Conservation (phyloP, 2,797 vertebrate genomes). For the Anolis apletophallus region DNA sequence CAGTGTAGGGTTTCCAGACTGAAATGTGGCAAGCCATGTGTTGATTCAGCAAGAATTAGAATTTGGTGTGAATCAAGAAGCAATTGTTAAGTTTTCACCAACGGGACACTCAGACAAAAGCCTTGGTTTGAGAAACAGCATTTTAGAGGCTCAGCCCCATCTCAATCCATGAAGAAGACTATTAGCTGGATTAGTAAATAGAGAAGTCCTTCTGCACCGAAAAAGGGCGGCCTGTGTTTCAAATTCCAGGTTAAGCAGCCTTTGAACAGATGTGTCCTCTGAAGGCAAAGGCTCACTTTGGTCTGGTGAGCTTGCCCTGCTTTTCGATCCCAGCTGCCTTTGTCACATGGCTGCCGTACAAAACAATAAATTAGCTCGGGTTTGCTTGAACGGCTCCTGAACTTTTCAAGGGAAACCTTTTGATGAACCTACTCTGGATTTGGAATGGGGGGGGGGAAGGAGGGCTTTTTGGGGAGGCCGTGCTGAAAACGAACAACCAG, state of each 20-base stretch:
- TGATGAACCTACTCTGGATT: constrained; percentile 52
- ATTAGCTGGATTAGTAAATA: not conserved
- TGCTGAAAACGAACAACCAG: constrained; percentile 54
- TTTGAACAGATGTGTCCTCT: rapidly evolving
- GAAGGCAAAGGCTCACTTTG: constrained; percentile 27
- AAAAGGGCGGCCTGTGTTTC: not conserved
- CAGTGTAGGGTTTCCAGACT: too few species aligned
- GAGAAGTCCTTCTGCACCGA: not conserved
- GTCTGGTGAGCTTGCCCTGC: rapidly evolving
- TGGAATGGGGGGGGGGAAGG: not conserved
- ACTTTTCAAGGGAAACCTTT: constrained; percentile 63
- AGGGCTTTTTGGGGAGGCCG: not conserved
- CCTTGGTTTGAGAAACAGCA: not conserved
- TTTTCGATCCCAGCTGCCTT: constrained; percentile 34
- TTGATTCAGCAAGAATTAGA: not conserved
- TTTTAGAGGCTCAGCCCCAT: not conserved
- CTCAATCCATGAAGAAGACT: not conserved
- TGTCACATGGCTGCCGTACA: constrained; percentile 41
- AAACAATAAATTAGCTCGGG: constrained; percentile 37
- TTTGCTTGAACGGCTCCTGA: constrained; percentile 54
- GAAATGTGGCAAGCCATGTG: not conserved
- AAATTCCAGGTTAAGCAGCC: not conserved
- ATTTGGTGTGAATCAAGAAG: too few species aligned
- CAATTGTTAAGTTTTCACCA: not conserved
- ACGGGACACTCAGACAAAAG: not conserved